phyloP scores from a whole-genome alignment of 2,113 vertebrate genomes.

The Micronycteris hirsuta region DNA sequence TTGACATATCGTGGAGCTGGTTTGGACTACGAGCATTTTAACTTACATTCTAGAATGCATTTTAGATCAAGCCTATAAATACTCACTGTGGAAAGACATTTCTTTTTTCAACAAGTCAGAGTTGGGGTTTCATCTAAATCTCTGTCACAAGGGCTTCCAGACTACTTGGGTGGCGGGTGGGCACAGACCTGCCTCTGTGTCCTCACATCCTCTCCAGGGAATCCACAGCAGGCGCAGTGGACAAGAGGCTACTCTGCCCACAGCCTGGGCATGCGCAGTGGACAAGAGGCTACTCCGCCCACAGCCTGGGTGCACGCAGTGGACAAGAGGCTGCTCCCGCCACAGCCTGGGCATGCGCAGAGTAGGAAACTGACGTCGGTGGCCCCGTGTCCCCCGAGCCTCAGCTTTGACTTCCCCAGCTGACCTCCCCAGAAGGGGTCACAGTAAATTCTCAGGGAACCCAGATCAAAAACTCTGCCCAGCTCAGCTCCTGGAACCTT shows the following conservation, averaged over 20 bases:
- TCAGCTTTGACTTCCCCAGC: neutral
- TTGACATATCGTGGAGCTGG: neutral
- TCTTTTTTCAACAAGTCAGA: neutral
- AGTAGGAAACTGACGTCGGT: neutral
- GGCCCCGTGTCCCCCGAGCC: neutral
- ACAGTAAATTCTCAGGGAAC: neutral
- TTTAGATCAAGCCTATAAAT: neutral
- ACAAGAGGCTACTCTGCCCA: neutral
- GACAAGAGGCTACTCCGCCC: too few relatives aligned
- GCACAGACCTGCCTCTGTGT: neutral
- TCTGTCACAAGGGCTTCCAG: neutral
- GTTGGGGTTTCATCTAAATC: neutral
- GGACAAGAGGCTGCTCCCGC: too few relatives aligned
- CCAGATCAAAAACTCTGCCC: neutral
- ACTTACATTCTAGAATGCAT: neutral
- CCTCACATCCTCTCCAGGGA: neutral
- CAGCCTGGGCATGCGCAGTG: neutral
- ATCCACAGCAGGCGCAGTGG: neutral
- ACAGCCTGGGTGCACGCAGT: rapidly evolving
- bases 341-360: neutral
- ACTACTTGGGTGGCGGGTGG: too few relatives aligned
- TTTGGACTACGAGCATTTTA: neutral
- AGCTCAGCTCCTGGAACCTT: neutral
- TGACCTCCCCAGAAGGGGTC: neutral
- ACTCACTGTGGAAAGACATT: neutral